Conservation (phyloP, 1,140 invertebrate genomes). For the Lycorma delicatula region DNA sequence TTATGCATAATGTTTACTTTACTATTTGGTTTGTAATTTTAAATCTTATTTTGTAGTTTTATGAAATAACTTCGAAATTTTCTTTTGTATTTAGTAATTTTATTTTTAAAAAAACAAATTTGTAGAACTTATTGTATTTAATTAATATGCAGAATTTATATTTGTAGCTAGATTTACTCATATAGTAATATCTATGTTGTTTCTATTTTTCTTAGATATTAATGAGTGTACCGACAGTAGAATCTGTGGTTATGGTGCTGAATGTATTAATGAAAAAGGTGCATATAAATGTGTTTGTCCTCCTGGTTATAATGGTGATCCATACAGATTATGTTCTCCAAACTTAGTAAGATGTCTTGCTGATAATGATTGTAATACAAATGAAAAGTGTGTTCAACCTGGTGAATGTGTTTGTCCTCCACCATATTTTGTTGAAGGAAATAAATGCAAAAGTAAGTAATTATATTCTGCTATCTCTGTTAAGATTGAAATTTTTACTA, state of each 20-base stretch:
- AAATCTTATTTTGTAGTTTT: neutral
- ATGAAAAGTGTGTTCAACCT: slow-evolving; percentile 84
- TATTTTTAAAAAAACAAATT: neutral
- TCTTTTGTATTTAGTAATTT: neutral
- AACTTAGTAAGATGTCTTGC: slow-evolving; percentile 69
- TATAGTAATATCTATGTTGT: neutral
- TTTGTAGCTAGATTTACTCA: neutral
- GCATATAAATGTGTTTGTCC: slow-evolving; percentile 76
- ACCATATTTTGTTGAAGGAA: slow-evolving; percentile 76
- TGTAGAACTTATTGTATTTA: too few species aligned
- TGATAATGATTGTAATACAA: slow-evolving; percentile 71
- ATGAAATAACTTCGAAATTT: neutral
- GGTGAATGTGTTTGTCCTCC: slow-evolving; percentile 83
- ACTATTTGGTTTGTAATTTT: neutral
- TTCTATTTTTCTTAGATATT: slow-evolving; percentile 46
- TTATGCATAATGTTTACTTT: neutral
- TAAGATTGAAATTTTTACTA: too few species aligned
- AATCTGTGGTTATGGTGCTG: slow-evolving; percentile 74
- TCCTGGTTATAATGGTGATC: slow-evolving; percentile 54
- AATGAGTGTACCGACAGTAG: slow-evolving; percentile 72
- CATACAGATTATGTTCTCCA: slow-evolving; percentile 60
- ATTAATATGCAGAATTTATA: neutral
- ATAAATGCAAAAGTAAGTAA: slow-evolving; percentile 68
- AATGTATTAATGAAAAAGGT: slow-evolving; percentile 72
- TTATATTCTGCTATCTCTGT: too few species aligned